Evolutionary conservation across 2,888 invertebrate genomes (phyloP).

Genomic region (Oconnorella tubifera): DNA sequence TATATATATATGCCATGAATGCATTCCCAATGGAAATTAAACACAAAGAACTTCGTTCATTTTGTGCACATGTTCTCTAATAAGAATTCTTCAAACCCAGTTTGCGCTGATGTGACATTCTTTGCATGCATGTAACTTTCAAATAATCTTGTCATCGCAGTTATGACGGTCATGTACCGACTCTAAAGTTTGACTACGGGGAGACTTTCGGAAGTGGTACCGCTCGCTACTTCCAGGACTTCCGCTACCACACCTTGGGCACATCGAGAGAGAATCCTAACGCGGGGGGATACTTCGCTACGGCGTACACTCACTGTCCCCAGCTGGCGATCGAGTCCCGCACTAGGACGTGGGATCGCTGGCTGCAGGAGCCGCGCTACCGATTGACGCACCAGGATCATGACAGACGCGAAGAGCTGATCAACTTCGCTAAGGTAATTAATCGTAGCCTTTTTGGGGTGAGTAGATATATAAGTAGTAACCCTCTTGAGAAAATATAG

Average conservation of each 20-base stretch:
- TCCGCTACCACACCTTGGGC: constrained; percentile 50
- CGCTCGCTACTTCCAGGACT: constrained; percentile 56
- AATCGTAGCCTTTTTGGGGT: too few species aligned
- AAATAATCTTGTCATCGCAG: too few species aligned
- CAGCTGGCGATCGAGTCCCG: constrained; percentile 54
- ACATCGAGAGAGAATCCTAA: constrained; percentile 49
- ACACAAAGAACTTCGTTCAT: too few species aligned
- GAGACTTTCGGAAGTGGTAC: constrained; percentile 56
- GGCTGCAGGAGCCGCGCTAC: constrained; percentile 50
- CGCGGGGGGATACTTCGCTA: constrained; percentile 55
- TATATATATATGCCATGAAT: too few species aligned
- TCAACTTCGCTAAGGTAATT: constrained; percentile 12
- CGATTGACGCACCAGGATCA: constrained; percentile 50
- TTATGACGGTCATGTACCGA: constrained; percentile 55
- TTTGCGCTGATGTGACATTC: background rate
- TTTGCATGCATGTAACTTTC: background rate
- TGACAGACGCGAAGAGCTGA: constrained; percentile 44
- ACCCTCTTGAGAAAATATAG: too few species aligned
- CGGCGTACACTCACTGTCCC: constrained; percentile 54
- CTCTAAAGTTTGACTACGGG: constrained; percentile 56
- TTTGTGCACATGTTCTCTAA: too few species aligned
- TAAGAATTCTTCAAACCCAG: background rate
- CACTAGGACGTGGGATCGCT: constrained; percentile 50
- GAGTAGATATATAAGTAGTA: too few species aligned
- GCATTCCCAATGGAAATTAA: too few species aligned